A percentile compares a stretch with the other conserved stretches of the same genome.
Conservation (phyloP, 92 coral and sea anemone species). For the Epizoanthus illoricatus region DNA sequence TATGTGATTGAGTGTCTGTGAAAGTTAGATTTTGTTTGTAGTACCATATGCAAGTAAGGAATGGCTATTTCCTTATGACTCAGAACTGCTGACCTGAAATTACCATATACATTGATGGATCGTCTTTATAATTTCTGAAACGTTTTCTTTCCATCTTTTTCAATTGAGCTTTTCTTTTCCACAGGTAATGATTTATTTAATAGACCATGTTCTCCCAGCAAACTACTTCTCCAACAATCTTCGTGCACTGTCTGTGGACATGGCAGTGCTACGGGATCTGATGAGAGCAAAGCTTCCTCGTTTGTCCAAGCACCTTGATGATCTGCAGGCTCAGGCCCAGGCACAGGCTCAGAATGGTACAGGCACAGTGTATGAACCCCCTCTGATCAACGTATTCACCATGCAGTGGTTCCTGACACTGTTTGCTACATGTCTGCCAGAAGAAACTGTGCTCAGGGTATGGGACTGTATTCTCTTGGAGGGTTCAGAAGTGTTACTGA, state of each 20-base stretch:
- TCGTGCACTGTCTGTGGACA: conserved; percentile 95
- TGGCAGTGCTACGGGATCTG: conserved; percentile 95
- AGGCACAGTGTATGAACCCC: conserved; percentile 87
- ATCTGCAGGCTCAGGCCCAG: conserved; percentile 78
- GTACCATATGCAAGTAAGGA: too few species aligned
- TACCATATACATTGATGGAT: too few species aligned
- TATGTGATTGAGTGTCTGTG: too few species aligned
- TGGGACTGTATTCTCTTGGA: conserved; percentile 98
- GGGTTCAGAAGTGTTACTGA: conserved; percentile 94
- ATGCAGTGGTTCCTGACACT: conserved; percentile 99
- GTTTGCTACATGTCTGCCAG: conserved; percentile 95
- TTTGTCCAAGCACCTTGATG: conserved; percentile 86
- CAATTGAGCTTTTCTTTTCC: background rate
- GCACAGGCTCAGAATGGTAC: conserved; percentile 78
- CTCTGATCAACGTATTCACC: conserved; percentile 96
- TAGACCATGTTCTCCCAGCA: conserved; percentile 92
- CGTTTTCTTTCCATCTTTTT: too few species aligned
- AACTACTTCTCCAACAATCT: conserved; percentile 98
- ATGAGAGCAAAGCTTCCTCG: conserved; percentile 88
- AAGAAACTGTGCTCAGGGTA: conserved; percentile 93
- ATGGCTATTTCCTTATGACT: too few species aligned
- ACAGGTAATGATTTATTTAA: conserved; percentile 94
- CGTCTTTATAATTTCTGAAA: too few species aligned
- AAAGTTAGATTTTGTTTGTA: too few species aligned
- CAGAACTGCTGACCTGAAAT: too few species aligned